These are phyloP conservation scores for Glossosoma conforme DNA, from an alignment of 1,140 invertebrate genomes.

Conservation along the genomic window DNA sequence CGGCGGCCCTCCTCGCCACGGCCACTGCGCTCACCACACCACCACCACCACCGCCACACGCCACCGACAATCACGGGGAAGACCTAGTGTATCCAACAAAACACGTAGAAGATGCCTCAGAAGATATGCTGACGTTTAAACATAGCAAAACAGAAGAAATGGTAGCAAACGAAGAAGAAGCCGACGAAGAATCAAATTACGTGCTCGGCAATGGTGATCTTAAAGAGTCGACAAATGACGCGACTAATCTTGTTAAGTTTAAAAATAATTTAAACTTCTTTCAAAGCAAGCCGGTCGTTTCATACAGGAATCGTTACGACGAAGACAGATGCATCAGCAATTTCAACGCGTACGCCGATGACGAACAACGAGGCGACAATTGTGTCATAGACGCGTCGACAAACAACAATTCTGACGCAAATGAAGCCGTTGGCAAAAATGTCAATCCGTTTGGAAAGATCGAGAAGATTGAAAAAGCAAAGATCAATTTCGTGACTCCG, in stretches of 20 bases:
- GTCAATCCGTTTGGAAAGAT: not conserved
- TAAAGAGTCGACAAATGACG: not conserved
- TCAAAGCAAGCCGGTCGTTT: constrained; percentile 23
- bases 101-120: constrained; percentile 19
- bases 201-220: not conserved
- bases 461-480: too few species aligned
- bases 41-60: constrained; percentile 38
- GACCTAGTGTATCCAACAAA: too few species aligned
- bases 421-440: constrained; percentile 32
- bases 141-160: not conserved
- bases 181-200: not conserved
- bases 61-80: constrained; percentile 29
- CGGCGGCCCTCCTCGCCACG: constrained; percentile 46
- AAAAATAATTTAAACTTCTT: constrained; percentile 36
- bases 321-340: constrained; percentile 46
- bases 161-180: not conserved
- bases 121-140: too few species aligned
- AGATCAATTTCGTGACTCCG: too few species aligned
- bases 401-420: constrained; percentile 39
- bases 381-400: too few species aligned
- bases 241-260: constrained; percentile 8
- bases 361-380: too few species aligned
- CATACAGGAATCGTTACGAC: constrained; percentile 34
- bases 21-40: constrained; percentile 48
- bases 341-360: constrained; percentile 36